Conservation (phyloP, 1,140 invertebrate species). For the Pseudomyrmex cubaensis region DNA sequence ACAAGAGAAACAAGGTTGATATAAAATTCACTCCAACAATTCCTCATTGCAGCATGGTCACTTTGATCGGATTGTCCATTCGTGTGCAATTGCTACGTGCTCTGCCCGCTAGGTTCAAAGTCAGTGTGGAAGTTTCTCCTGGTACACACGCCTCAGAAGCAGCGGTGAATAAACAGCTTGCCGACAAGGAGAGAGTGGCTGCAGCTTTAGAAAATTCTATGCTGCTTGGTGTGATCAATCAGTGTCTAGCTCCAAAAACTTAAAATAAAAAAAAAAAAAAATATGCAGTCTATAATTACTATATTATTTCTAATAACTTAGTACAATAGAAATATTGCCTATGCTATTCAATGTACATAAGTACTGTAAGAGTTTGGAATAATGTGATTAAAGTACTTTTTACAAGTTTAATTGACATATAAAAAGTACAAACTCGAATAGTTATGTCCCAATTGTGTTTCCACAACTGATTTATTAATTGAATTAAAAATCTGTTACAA, state of each 20-base stretch:
- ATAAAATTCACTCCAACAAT: slow-evolving; percentile 98
- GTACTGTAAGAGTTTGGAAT: too few species aligned
- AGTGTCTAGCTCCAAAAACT: slow-evolving; percentile 87
- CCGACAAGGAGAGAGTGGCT: slow-evolving; percentile 98
- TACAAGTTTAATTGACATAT: too few species aligned
- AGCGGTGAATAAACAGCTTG: slow-evolving; percentile 98
- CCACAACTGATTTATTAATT: too few species aligned
- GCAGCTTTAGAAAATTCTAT: slow-evolving; percentile 98
- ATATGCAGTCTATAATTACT: neutral
- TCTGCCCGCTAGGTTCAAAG: slow-evolving; percentile 95
- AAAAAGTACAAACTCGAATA: too few species aligned
- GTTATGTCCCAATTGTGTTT: too few species aligned
- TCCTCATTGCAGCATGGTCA: slow-evolving; percentile 99
- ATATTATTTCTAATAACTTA: neutral
- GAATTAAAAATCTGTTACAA: too few species aligned
- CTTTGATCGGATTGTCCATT: slow-evolving; percentile 96
- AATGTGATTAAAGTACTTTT: too few species aligned
- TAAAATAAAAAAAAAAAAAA: too few species aligned
- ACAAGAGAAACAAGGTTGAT: slow-evolving; percentile 89
- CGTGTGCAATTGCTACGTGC: slow-evolving; percentile 95
- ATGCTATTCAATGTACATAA: too few species aligned
- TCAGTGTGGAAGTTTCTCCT: slow-evolving; percentile 95
- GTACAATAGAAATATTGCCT: too few species aligned
- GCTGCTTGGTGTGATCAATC: slow-evolving; percentile 97
- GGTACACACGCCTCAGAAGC: slow-evolving; percentile 96